Evolutionary conservation across 2,797 vertebrate genomes (phyloP).

Genomic region (Danio tinwini): DNA sequence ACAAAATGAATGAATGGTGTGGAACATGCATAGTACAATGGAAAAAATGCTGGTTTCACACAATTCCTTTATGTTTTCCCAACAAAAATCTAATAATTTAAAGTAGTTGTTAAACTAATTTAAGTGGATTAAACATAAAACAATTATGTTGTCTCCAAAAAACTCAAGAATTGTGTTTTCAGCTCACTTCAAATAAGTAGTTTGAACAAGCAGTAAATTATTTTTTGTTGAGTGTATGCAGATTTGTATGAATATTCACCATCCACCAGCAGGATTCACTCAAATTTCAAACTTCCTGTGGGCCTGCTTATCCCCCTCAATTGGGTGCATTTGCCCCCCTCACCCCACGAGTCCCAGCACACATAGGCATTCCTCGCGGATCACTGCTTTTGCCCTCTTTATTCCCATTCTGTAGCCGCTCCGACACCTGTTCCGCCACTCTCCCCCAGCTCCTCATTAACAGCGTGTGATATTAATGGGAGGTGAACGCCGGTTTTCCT

Average conservation of each 20-base stretch:
- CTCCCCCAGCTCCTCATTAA: constrained; percentile 77
- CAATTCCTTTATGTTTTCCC: too few species aligned
- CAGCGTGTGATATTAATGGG: constrained; percentile 84
- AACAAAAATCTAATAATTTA: too few species aligned
- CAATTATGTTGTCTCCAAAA: too few species aligned
- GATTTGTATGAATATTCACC: constrained; percentile 6
- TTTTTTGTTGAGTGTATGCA: background rate
- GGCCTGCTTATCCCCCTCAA: background rate
- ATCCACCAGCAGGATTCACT: constrained; percentile 4
- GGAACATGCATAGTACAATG: too few species aligned
- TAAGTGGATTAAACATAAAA: too few species aligned
- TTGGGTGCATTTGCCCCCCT: constrained; percentile 20
- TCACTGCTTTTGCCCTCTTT: constrained; percentile 81
- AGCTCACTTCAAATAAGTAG: too few species aligned
- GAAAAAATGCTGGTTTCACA: too few species aligned
- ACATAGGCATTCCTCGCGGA: constrained; percentile 78
- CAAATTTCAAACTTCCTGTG: constrained; percentile 37
- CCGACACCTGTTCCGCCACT: constrained; percentile 77
- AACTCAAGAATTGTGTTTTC: too few species aligned
- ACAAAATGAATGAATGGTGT: too few species aligned
- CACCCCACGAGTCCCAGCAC: constrained; percentile 39
- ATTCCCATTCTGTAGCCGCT: constrained; percentile 78
- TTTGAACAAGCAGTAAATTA: too few species aligned
- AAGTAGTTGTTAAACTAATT: too few species aligned
- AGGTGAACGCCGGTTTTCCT: constrained; percentile 78